phyloP scores from a whole-genome alignment of 2,113 vertebrate genomes.

The Bujurquina vittata region DNA sequence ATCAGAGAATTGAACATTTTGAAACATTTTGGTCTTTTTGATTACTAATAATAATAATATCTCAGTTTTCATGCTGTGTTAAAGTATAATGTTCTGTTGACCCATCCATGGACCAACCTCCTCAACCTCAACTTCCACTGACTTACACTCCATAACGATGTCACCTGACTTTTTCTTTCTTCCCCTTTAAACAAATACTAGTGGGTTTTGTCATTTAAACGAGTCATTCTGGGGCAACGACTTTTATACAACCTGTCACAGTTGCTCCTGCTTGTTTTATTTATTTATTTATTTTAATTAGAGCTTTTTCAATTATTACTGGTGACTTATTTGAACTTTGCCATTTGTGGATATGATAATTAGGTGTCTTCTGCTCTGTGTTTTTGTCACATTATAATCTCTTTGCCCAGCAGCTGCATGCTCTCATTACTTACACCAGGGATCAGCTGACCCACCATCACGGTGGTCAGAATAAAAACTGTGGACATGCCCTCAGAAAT shows the following conservation, averaged over 20 bases:
- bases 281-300: not conserved
- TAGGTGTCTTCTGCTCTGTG: not conserved
- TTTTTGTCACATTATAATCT: not conserved
- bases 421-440: not conserved
- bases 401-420: not conserved
- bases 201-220: not conserved
- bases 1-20: not conserved
- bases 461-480: not conserved
- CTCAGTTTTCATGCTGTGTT: not conserved
- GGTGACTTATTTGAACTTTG: not conserved
- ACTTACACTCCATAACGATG: not conserved
- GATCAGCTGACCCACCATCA: not conserved
- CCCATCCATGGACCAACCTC: not conserved
- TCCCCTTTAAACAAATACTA: not conserved
- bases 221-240: not conserved
- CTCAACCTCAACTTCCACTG: not conserved
- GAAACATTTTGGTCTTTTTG: too few relatives aligned
- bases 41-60: too few relatives aligned
- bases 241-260: not conserved
- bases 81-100: not conserved
- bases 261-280: not conserved
- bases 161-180: too few relatives aligned
- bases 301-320: not conserved
- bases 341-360: not conserved
- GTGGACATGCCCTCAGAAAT: not conserved